These are phyloP conservation scores for Microtus ochrogaster DNA, from an alignment of 2,113 vertebrate species.

Conservation along the genomic window DNA sequence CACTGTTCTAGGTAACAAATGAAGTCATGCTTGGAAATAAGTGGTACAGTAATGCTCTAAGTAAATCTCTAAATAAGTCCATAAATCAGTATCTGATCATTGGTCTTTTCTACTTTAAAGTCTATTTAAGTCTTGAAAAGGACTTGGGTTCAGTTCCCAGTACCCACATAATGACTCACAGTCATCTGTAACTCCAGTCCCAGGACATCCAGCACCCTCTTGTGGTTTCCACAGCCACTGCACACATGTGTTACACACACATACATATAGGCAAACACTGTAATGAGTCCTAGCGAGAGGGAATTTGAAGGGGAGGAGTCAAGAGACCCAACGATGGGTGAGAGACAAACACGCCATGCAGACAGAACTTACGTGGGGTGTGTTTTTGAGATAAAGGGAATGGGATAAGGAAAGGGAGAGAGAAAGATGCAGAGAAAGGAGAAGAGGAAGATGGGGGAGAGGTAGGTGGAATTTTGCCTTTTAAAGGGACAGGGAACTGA, in stretches of 20 bases:
- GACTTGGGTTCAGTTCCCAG: neutral
- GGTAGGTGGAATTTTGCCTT: too few relatives aligned
- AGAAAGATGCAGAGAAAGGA: too few relatives aligned
- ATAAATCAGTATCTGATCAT: neutral
- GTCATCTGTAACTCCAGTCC: neutral
- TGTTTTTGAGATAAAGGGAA: too few relatives aligned
- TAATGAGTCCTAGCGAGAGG: too few relatives aligned
- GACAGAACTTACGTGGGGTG: too few relatives aligned
- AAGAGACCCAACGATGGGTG: too few relatives aligned
- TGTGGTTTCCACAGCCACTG: neutral
- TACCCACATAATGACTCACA: too few relatives aligned
- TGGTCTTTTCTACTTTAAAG: neutral
- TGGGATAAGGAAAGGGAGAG: too few relatives aligned
- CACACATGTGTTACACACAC: neutral
- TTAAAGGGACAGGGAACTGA: too few relatives aligned
- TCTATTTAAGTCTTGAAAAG: neutral
- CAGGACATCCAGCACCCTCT: neutral
- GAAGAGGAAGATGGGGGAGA: too few relatives aligned
- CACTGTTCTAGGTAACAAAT: neutral
- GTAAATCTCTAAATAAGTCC: neutral
- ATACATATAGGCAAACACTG: neutral
- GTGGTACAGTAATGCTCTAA: neutral
- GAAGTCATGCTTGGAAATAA: neutral
- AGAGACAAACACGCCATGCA: too few relatives aligned
- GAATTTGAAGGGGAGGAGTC: too few relatives aligned